Percentiles rank a stretch among this genome's conserved stretches.
These are phyloP conservation scores for Frieseomelitta varia DNA, from an alignment of 1,140 invertebrate species.

Conservation along the genomic window DNA sequence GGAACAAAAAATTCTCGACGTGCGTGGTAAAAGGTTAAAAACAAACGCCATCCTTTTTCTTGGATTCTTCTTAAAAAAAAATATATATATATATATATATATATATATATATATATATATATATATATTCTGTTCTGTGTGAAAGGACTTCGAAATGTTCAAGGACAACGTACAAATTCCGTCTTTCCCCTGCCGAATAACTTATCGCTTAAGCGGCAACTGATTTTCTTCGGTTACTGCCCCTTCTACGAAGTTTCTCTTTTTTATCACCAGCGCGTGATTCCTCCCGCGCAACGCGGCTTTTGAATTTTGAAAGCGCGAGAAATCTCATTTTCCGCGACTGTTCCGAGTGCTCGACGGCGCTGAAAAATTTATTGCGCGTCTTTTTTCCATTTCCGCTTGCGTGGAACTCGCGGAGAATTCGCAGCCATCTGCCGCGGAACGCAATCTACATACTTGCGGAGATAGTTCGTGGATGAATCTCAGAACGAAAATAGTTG, in stretches of 20 bases:
- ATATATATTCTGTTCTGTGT: not conserved
- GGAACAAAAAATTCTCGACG: no score
- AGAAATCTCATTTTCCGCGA: conserved; percentile 58
- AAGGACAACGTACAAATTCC: conserved; percentile 18
- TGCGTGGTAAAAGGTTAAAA: no score
- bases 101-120: no score
- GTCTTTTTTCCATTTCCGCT: conserved; percentile 28
- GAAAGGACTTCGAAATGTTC: not conserved
- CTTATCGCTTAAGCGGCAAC: conserved; percentile 42
- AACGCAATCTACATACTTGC: not conserved
- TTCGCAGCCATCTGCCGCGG: no score
- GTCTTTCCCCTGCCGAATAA: not conserved
- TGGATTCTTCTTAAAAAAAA: no score
- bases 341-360: conserved; percentile 11
- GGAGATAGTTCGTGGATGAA: not conserved
- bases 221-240: conserved; percentile 51
- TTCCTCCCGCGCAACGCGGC: not conserved
- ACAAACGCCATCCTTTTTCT: no score
- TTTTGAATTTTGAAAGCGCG: conserved; percentile 61
- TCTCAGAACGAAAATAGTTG: not conserved
- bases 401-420: not conserved
- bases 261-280: not conserved
- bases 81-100: no score
- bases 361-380: conserved; percentile 56
- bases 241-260: not conserved